phyloP scores from a whole-genome alignment of 2,113 vertebrate species.

The Ardeotis arabs region DNA sequence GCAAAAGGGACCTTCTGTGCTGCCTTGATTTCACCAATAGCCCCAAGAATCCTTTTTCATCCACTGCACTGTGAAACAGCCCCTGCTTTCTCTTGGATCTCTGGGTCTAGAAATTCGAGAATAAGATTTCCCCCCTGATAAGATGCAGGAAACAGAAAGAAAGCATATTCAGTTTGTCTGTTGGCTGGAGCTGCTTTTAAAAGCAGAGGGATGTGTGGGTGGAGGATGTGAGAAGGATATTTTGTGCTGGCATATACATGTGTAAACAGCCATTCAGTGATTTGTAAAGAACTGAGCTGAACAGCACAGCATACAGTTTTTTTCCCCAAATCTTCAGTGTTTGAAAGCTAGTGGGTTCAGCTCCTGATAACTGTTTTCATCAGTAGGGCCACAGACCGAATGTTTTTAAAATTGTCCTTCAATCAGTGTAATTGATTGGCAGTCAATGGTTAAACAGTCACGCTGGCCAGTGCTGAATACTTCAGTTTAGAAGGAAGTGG shows the following conservation, averaged over 20 bases:
- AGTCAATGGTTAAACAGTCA: background rate
- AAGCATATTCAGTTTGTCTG: background rate
- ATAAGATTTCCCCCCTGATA: background rate
- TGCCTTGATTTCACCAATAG: background rate
- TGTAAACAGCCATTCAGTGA: conserved; percentile 2
- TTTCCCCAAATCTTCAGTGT: background rate
- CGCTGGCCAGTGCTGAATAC: background rate
- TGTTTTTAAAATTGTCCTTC: background rate
- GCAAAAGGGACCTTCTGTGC: background rate
- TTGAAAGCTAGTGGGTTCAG: background rate
- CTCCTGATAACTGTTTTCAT: background rate
- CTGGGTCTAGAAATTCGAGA: background rate
- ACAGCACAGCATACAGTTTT: background rate
- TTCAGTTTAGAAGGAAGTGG: background rate
- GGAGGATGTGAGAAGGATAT: conserved; percentile 20
- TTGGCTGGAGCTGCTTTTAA: background rate
- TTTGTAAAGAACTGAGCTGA: background rate
- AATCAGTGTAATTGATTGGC: background rate
- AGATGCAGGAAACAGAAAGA: background rate
- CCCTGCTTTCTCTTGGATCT: background rate
- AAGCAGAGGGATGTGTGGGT: conserved; percentile 2
- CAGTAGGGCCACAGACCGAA: background rate
- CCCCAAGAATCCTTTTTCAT: background rate
- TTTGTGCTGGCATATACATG: background rate
- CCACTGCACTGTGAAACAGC: background rate